These are phyloP conservation scores for Scartelaos histophorus DNA, from an alignment of 2,113 vertebrate genomes.

Conservation along the genomic window DNA sequence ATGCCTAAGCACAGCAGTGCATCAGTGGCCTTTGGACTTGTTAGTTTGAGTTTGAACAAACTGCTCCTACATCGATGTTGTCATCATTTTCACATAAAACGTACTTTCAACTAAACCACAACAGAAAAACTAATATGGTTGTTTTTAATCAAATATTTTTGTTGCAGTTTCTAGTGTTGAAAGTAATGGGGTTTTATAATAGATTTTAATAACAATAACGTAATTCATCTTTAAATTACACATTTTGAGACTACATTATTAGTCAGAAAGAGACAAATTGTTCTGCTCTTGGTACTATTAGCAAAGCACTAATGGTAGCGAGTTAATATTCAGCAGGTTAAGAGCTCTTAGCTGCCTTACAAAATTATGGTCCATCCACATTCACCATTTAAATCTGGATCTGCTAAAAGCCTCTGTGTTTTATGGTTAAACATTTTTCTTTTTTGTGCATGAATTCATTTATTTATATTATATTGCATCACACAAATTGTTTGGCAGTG, in stretches of 20 bases:
- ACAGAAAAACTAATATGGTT: background rate
- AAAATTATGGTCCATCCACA: conserved; percentile 72
- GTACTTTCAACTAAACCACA: background rate
- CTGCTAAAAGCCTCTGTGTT: conserved; percentile 74
- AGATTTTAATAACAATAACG: background rate
- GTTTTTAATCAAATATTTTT: background rate
- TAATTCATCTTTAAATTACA: background rate
- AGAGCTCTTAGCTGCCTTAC: conserved; percentile 70
- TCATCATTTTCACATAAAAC: too few species aligned
- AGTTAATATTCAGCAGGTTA: conserved; percentile 49
- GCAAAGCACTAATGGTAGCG: conserved; percentile 33
- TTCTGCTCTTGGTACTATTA: conserved; percentile 13
- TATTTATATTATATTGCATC: background rate
- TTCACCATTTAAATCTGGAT: conserved; percentile 73
- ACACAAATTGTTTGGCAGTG: too few species aligned
- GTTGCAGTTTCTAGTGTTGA: background rate
- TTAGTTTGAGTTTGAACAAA: too few species aligned
- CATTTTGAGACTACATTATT: background rate
- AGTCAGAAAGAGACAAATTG: conserved; percentile 17
- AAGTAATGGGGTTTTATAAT: background rate
- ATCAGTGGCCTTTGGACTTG: too few species aligned
- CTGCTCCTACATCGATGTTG: too few species aligned
- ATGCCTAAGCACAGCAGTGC: too few species aligned
- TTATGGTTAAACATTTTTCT: conserved; percentile 12
- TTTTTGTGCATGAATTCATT: background rate